A percentile compares a stretch with the other conserved stretches of the same genome.
Conservation (phyloP, 2,113 vertebrate genomes). For the Labrus mixtus region DNA sequence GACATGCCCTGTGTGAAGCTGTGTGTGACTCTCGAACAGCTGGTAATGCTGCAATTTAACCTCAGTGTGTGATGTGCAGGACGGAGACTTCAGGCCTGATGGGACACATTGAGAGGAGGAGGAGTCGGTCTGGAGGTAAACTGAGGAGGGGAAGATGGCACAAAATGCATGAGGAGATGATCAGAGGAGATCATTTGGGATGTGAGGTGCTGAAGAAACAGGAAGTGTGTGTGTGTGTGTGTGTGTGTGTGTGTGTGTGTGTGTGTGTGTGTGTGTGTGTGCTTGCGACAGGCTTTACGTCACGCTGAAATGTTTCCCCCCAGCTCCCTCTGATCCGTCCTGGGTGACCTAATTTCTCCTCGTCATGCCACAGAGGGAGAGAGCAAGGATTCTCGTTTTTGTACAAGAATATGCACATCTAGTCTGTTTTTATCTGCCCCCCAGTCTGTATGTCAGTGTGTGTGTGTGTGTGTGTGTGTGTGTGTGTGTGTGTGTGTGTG, state of each 20-base stretch:
- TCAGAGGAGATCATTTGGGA: neutral
- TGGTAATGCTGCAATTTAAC: neutral
- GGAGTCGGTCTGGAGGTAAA: neutral
- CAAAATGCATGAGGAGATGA: neutral
- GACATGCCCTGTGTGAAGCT: neutral
- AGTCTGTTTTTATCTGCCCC: constrained; percentile 1
- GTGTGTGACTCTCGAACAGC: constrained; percentile 5
- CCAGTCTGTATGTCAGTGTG: neutral
- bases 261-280: constrained; percentile 40
- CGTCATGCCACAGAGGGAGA: constrained; percentile 21
- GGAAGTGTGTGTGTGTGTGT: constrained; percentile 50
- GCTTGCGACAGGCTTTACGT: constrained; percentile 41
- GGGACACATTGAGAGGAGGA: neutral
- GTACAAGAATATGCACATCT: constrained; percentile 10
- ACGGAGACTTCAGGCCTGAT: neutral
- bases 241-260: constrained; percentile 50
- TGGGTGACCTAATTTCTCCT: constrained; percentile 74
- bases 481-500: neutral
- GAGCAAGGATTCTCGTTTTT: constrained; percentile 27
- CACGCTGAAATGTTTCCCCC: constrained; percentile 57
- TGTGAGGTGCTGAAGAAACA: constrained; percentile 15
- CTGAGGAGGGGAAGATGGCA: neutral
- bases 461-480: neutral
- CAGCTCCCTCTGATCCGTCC: constrained; percentile 41
- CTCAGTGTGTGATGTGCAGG: neutral